These are phyloP conservation scores for Acholoe squamosa DNA, from an alignment of 2,888 invertebrate species.

Conservation along the genomic window DNA sequence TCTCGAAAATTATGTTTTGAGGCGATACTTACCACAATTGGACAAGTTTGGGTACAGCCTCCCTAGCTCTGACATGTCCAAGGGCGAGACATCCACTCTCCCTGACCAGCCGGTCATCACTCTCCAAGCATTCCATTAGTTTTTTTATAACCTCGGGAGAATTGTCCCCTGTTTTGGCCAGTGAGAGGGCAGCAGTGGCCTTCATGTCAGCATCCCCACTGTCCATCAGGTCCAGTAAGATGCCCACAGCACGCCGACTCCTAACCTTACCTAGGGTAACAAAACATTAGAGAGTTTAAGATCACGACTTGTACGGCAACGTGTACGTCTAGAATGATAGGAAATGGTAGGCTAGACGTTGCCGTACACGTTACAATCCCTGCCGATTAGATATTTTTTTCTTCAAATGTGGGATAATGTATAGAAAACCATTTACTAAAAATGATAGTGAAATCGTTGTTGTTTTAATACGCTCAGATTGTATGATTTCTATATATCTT, in stretches of 20 bases:
- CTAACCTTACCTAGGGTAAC: slow-evolving; percentile 74
- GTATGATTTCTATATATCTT: too few species aligned
- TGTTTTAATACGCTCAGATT: too few species aligned
- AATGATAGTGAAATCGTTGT: too few species aligned
- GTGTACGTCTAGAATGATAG: too few species aligned
- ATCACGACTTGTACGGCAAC: too few species aligned
- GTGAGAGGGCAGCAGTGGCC: slow-evolving; percentile 77
- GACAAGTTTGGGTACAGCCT: slow-evolving; percentile 74
- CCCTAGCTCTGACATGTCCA: slow-evolving; percentile 74
- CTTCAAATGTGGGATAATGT: too few species aligned
- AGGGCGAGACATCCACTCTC: slow-evolving; percentile 78
- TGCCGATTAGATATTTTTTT: background rate
- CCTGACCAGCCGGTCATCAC: slow-evolving; percentile 77
- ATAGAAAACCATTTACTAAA: too few species aligned
- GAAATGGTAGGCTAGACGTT: too few species aligned
- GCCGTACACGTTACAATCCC: too few species aligned
- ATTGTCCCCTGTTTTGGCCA: slow-evolving; percentile 75
- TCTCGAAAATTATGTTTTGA: too few species aligned
- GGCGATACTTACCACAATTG: slow-evolving; percentile 73
- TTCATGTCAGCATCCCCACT: slow-evolving; percentile 76
- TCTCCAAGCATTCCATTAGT: slow-evolving; percentile 73
- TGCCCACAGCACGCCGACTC: slow-evolving; percentile 75
- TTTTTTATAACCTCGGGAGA: slow-evolving; percentile 69
- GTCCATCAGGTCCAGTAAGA: slow-evolving; percentile 74
- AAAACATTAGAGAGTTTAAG: too few species aligned